Evolutionary conservation across 1,140 invertebrate species (phyloP), one percentile per base, ranked within the genome.

Genomic region (Ostrea edulis): DNA sequence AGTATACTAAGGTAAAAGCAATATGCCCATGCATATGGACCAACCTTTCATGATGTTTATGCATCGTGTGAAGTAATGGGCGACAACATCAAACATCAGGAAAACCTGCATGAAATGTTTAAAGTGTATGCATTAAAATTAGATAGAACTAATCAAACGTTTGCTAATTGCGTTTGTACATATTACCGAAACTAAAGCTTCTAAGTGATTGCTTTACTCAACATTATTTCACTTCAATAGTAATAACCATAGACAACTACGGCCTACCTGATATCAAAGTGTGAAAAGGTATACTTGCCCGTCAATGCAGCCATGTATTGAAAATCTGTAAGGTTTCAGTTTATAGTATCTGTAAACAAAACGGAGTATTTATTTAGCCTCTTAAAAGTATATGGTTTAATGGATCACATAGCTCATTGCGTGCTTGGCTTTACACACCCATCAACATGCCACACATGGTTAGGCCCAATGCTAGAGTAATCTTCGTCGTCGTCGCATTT

Each of bases 391-490:
- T n/a, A 77, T n/a, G n/a, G n/a, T n/a, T n/a, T 14, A 25, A 9
- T 77, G 68, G 29, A 14, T 77, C 9, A 22, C n/a, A n/a, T n/a
- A n/a, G n/a, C 68, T 14, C 11, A 77, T 25, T 25, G 68, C n/a
- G n/a, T 35, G n/a, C n/a, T 7, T 20, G 25, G 8, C 25, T 82
- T 4, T 3, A 85, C 84, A 62, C 65, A 87, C 82, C 86, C 82
- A 71, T 87, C 86, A 35, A 87, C 81, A 68, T 87, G 86, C 82
- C 82, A 84, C 14, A 84, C 58, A 84, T 87, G 86, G 51, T 87
- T 87, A 54, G 82, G 82, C 53, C 86, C 86, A 51, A 87, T 62
- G 14, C 68, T 58, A 2, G n/a, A 52, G 53, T 87, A 87, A 12
- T 55, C 81, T 83, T 4, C 81, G 77, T 51, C 82, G 77, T 22